Base-by-base conservation (phyloP, 2,888 invertebrate species). In the Microchrysa polita region DNA sequence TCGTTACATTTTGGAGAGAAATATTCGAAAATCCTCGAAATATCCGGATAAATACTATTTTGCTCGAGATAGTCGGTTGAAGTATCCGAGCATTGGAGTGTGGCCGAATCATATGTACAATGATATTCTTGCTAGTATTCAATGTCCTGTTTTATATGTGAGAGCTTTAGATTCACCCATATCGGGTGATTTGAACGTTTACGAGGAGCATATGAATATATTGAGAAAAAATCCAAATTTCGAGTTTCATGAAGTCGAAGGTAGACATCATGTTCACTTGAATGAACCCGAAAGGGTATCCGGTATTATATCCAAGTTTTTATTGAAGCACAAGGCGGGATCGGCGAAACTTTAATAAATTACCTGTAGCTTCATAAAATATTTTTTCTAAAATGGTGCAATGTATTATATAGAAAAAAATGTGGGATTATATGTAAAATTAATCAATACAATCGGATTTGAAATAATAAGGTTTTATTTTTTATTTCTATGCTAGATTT, bases 261-360 rank as follows among this genome's bases (percentile, higher is more conserved):
- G 95, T 0, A 91, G 92, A 0, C 95, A 95, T 85, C 95, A 95
- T 80, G 88, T 95, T 5, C 95, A 95, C 80, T 86, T 95, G 73
- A 92, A 92, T 78, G 87, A 91, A 52, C 91, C 93, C 0, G 88
- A 91, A 73, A 88, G 88, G 80, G 86, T 94, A 16, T 87, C 88
- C 0, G 86, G 87, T 1, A 81, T 87, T 42, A 86, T 92, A 14
- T 55, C 55, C 18, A 57, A 55, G 14, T 73, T 73, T 18, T 40
- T 73, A 22, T 5, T 82, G 67, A 82, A 82, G 75, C 79, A 83
- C 74, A 23, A 16, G 14, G 48, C 14, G 2, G 16, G 14, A 48
- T 2, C 16, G 16, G 4, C 48, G 10, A 48, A 48, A 48, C 48
- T 48, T 48, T 48, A 48, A 48, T n/a, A n/a, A n/a, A n/a, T n/a